Conservation (phyloP, 2,113 vertebrate species). For the Cromileptes altivelis region DNA sequence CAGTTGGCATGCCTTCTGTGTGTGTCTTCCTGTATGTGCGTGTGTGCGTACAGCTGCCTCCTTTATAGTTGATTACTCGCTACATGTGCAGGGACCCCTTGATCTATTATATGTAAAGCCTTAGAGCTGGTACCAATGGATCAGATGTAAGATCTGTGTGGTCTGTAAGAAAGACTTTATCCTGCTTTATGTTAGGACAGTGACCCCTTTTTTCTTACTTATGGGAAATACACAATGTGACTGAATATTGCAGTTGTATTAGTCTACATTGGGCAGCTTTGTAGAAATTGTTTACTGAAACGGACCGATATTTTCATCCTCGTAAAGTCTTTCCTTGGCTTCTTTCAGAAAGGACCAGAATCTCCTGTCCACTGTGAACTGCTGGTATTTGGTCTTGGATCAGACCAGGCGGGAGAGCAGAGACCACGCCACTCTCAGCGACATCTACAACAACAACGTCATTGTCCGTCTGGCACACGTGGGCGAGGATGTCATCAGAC, state of each 20-base stretch:
- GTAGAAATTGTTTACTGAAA: background rate
- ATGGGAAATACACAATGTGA: no score
- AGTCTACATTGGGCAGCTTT: background rate
- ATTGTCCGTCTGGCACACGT: constrained; percentile 96
- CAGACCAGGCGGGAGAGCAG: constrained; percentile 96
- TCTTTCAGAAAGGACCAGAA: constrained; percentile 95
- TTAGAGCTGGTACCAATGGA: constrained; percentile 20
- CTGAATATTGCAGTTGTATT: background rate
- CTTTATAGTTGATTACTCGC: constrained; percentile 32
- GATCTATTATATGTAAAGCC: constrained; percentile 30
- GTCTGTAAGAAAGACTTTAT: background rate
- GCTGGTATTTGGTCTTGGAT: constrained; percentile 97
- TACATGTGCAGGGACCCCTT: constrained; percentile 42
- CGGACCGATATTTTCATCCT: background rate
- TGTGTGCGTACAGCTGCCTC: constrained; percentile 18
- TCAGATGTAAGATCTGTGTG: background rate
- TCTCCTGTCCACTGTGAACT: constrained; percentile 96
- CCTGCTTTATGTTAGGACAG: background rate
- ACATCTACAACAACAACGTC: constrained; percentile 99
- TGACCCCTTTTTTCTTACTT: background rate
- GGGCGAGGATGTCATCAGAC: constrained; percentile 98
- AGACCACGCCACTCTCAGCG: constrained; percentile 96
- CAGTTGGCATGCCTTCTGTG: constrained; percentile 33
- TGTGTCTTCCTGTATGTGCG: constrained; percentile 20
- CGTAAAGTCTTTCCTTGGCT: constrained; percentile 6